Conservation (phyloP, 2,113 vertebrate species). For the Rhinoptilus africanus region DNA sequence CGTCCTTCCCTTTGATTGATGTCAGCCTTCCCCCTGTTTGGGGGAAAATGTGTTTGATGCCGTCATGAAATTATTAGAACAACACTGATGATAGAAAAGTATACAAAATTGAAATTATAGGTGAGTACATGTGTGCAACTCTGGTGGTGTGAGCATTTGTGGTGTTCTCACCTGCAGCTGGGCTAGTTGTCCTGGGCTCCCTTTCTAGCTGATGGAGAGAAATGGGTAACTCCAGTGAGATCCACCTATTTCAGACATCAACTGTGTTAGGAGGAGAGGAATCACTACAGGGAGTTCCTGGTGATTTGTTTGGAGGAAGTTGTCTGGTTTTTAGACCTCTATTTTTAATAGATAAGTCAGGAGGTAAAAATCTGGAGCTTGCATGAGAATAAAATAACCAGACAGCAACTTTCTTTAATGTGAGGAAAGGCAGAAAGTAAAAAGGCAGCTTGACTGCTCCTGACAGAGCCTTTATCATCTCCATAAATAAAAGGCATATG, state of each 20-base stretch:
- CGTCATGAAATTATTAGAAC: background rate
- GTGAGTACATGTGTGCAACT: background rate
- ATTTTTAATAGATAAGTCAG: background rate
- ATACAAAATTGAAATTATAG: background rate
- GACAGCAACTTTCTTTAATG: background rate
- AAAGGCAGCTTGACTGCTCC: background rate
- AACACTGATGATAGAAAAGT: background rate
- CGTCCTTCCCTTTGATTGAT: background rate
- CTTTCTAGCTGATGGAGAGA: background rate
- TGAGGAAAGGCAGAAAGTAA: background rate
- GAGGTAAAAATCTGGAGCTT: background rate
- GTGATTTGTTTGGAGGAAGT: background rate
- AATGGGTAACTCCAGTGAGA: background rate
- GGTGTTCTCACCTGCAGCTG: background rate
- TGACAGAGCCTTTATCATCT: slow-evolving; percentile 19
- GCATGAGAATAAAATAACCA: background rate
- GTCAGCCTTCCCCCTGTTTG: background rate
- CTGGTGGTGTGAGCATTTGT: background rate
- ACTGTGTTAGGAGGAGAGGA: background rate
- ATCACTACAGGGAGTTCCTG: background rate
- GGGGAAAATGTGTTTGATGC: background rate
- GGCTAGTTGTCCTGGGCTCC: background rate
- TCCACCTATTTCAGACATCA: background rate
- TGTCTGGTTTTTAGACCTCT: background rate
- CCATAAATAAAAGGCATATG: slow-evolving; percentile 49